Percentiles rank a stretch among this genome's conserved stretches.
These are phyloP conservation scores for Tamias sibiricus DNA, from an alignment of 2,113 vertebrate species.

Conservation along the genomic window DNA sequence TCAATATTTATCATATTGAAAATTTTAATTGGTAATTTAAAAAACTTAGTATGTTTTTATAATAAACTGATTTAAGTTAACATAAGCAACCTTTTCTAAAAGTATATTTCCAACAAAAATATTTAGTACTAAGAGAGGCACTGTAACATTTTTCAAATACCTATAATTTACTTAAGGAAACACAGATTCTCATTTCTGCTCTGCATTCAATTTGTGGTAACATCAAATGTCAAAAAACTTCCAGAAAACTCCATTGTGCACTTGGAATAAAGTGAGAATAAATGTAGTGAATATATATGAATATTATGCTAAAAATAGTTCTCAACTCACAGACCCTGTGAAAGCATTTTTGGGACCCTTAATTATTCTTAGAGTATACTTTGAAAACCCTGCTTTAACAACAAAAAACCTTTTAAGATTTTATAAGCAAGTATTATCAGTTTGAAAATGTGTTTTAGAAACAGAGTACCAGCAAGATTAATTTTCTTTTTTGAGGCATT, in stretches of 20 bases:
- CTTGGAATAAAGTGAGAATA: neutral
- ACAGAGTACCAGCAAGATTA: neutral
- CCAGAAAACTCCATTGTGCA: neutral
- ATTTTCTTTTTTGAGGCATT: neutral
- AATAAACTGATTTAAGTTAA: neutral
- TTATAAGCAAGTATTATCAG: neutral
- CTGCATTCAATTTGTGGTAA: neutral
- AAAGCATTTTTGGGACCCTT: neutral
- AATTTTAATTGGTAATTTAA: conserved; percentile 25
- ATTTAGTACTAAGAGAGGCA: neutral
- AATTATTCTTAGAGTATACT: neutral
- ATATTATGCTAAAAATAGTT: neutral
- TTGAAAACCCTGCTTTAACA: neutral
- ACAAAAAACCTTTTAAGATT: neutral
- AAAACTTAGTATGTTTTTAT: neutral
- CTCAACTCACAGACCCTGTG: neutral
- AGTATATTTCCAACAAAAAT: conserved; percentile 32
- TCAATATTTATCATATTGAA: conserved; percentile 32
- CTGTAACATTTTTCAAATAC: neutral
- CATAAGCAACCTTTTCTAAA: neutral
- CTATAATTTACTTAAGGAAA: neutral
- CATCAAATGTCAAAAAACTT: neutral
- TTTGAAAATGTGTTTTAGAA: neutral
- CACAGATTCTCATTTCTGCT: neutral
- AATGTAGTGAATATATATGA: neutral